Conservation (phyloP, 1,140 invertebrate genomes). For the Zaprionus africanus region DNA sequence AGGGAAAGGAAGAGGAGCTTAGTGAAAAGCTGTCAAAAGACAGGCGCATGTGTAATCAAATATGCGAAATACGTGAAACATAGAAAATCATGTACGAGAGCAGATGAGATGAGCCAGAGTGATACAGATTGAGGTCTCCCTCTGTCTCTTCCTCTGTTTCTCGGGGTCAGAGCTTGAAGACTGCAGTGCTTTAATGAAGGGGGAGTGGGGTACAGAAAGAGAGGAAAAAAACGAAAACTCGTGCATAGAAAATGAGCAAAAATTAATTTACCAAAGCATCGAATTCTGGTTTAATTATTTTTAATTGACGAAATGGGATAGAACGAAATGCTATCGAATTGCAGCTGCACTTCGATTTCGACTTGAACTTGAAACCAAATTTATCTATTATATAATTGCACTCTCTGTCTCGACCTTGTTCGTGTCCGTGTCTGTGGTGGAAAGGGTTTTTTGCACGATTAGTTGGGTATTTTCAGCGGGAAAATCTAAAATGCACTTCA, state of each 20-base stretch:
- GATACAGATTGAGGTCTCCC: not conserved
- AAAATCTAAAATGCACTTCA: too few species aligned
- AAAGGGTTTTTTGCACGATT: not conserved
- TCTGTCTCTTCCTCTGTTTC: too few species aligned
- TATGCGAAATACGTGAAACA: conserved; percentile 53
- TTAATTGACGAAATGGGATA: conserved; percentile 54
- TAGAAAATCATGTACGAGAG: conserved; percentile 49
- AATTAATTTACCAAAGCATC: conserved; percentile 62
- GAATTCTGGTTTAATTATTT: conserved; percentile 62
- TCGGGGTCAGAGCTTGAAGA: not conserved
- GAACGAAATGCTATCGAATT: conserved; percentile 10
- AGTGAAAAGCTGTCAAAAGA: conserved; percentile 58
- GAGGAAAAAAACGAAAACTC: conserved; percentile 27
- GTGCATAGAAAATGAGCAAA: conserved; percentile 62
- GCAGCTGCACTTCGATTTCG: conserved; percentile 10
- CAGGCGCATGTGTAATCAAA: conserved; percentile 67
- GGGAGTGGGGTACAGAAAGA: too few species aligned
- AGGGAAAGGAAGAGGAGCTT: conserved; percentile 26
- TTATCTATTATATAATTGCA: conserved; percentile 4
- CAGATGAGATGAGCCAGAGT: not conserved
- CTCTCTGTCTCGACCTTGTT: not conserved
- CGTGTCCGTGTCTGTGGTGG: not conserved
- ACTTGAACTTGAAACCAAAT: conserved; percentile 16
- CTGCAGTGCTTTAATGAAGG: conserved; percentile 10
- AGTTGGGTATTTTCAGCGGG: not conserved